These are phyloP conservation scores for Ostrea denselamellosa DNA, from an alignment of 1,140 invertebrate species.

Conservation along the genomic window DNA sequence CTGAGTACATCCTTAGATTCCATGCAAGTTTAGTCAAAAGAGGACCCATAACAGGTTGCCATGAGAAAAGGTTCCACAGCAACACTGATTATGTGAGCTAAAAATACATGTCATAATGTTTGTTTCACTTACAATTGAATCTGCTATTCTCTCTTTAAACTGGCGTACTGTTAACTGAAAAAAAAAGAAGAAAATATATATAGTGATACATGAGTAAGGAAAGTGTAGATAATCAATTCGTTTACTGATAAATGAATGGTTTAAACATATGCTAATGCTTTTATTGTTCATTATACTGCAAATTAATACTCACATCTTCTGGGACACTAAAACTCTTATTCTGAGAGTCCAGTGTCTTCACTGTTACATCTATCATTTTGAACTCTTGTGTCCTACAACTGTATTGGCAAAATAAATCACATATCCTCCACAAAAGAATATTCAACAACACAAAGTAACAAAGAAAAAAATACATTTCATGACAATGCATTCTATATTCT, in stretches of 20 bases:
- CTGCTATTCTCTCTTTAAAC: conserved; percentile 91
- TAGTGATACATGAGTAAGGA: background rate
- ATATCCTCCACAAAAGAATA: no score
- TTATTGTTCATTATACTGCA: no score
- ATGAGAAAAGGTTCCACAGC: no score
- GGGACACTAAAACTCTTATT: conserved; percentile 91
- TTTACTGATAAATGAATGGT: no score
- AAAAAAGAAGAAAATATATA: conserved; percentile 43
- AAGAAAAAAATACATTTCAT: no score
- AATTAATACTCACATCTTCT: conserved; percentile 87
- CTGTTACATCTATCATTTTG: conserved; percentile 89
- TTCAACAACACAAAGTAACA: no score
- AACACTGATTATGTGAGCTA: background rate
- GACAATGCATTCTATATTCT: no score
- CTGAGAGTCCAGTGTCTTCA: conserved; percentile 95
- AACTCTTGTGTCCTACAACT: background rate
- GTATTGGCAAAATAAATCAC: background rate
- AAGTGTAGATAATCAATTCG: background rate
- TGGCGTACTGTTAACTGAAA: conserved; percentile 90
- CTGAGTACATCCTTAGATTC: no score
- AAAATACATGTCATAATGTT: background rate
- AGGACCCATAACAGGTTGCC: no score
- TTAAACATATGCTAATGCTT: no score
- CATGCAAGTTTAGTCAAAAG: no score
- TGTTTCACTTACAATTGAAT: conserved; percentile 27